A percentile compares a stretch with the other conserved stretches of the same genome.
These are phyloP conservation scores for Hippopotamyrus pictus DNA, from an alignment of 2,797 vertebrate species.

Conservation along the genomic window DNA sequence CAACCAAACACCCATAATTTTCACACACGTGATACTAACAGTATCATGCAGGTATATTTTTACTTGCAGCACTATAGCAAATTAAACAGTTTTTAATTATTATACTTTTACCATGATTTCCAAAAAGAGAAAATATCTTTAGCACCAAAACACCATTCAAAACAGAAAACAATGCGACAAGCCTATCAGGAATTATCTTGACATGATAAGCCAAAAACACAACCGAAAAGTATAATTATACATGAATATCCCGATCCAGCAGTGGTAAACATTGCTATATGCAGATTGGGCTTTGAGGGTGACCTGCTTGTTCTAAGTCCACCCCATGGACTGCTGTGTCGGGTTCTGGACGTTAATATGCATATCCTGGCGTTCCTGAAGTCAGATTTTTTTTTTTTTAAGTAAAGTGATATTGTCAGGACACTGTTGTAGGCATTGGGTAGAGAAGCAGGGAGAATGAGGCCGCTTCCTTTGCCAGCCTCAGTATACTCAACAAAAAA, in stretches of 20 bases:
- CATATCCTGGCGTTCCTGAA: neutral
- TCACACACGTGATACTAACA: neutral
- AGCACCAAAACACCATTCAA: neutral
- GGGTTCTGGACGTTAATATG: neutral
- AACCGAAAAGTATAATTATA: neutral
- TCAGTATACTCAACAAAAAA: conserved; percentile 26
- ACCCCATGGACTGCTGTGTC: neutral
- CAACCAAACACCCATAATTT: neutral
- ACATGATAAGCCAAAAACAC: conserved; percentile 11
- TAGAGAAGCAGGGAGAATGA: conserved; percentile 17
- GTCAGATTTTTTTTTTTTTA: neutral
- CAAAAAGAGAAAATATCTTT: neutral
- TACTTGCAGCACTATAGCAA: conserved; percentile 3
- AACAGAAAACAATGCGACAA: neutral
- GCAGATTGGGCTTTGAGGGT: neutral
- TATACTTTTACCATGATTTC: neutral
- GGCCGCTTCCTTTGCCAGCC: conserved; percentile 7
- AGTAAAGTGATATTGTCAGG: conserved; percentile 30
- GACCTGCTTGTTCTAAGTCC: conserved; percentile 12
- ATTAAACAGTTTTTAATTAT: neutral
- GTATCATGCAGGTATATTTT: neutral
- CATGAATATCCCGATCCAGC: neutral
- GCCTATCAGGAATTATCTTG: neutral
- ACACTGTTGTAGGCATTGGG: neutral
- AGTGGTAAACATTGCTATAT: neutral